A percentile compares a stretch with the other conserved stretches of the same genome.
phyloP scores from a whole-genome alignment of 2,113 vertebrate species.

The Labrus mixtus region DNA sequence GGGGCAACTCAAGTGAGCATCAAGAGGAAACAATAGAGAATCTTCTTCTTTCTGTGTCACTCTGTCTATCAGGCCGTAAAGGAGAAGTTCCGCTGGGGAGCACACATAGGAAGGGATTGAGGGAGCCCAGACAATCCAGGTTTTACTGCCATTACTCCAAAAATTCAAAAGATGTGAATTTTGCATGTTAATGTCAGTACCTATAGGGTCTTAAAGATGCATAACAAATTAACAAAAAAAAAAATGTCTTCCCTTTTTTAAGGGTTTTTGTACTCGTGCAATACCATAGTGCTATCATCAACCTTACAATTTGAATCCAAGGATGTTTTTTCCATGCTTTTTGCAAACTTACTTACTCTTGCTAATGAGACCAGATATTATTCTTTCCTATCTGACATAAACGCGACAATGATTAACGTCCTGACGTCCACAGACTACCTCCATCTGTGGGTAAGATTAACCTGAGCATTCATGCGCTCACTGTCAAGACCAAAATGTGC shows the following conservation, averaged over 20 bases:
- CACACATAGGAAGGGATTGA: background rate
- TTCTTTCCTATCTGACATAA: background rate
- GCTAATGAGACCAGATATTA: background rate
- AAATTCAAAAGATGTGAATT: no score
- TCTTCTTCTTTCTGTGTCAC: conserved; percentile 7
- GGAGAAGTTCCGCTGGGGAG: background rate
- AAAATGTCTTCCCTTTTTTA: no score
- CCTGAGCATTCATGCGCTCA: background rate
- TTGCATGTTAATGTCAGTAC: no score
- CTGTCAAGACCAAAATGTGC: background rate
- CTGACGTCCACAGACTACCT: background rate
- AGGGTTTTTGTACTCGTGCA: no score
- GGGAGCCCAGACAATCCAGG: background rate
- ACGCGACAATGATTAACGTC: background rate
- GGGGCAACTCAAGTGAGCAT: conserved; percentile 50
- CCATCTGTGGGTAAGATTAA: background rate
- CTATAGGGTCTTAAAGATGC: no score
- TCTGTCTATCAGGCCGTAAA: conserved; percentile 1
- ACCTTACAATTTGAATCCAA: background rate
- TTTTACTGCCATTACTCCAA: no score
- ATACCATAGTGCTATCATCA: background rate
- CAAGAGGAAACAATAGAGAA: conserved; percentile 1
- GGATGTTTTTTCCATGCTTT: background rate
- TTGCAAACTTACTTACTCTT: background rate
- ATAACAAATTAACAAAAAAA: no score